Base-by-base conservation (phyloP, 2,797 vertebrate species). In the Crenuchus spilurus region DNA sequence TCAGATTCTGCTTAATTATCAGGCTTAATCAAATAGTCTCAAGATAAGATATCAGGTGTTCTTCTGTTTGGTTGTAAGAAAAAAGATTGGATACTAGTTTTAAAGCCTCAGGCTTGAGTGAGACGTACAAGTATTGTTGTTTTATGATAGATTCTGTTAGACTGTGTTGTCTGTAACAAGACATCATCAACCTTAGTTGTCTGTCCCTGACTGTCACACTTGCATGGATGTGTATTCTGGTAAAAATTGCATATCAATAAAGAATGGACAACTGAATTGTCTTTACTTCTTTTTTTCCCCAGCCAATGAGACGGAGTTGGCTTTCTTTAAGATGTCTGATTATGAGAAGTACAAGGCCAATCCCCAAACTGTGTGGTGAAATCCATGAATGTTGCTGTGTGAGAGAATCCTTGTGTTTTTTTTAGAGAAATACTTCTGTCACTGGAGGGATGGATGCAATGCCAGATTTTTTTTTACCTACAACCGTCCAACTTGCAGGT, bases 251-350 rank as follows among this genome's bases (percentile, higher is more conserved):
- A n/a, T n/a, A n/a, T n/a, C n/a, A n/a, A n/a, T n/a, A n/a, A n/a
- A n/a, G n/a, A n/a, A n/a, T n/a, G n/a, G n/a, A n/a, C n/a, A 63
- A 2, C 20, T 24, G 4, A 57, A 54, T 4, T 28, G 2, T n/a
- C 1, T 37, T 16, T 72, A 1, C 48, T 6, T 76, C 75, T 55
- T 14, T 60, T 70, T 80, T 84, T 0, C 0, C 90, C 84, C 87
- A 98, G 97, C 88, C 57, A 92, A 94, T 82, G 97, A 98, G 88
- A 98, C 96, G 0, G 97, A 97, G 84, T 84, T 98, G 80, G 97
- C 96, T 55, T 96, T 96, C 87, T 98, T 98, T 89, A 93, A 85
- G 85, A 91, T 80, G 80, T 90, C 93, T 69, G 97, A 98, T 89
- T 98, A 98, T 78, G 83, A 88, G 57, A 88, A 85, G 55, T 97